These are phyloP conservation scores for Saturnia japonica DNA, from an alignment of 2,888 invertebrate species.

Conservation along the genomic window DNA sequence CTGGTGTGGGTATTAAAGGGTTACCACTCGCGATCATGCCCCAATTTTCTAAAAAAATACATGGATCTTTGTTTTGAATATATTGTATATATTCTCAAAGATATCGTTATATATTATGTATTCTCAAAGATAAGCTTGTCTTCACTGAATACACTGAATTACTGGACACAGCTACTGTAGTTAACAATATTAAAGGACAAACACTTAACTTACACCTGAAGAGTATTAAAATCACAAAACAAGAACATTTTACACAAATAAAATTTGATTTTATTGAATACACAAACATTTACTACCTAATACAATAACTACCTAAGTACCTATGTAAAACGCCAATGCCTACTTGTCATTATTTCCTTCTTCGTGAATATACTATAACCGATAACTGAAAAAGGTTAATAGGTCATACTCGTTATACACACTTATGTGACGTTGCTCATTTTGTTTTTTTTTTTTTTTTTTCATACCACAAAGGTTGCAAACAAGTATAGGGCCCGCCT, in stretches of 20 bases:
- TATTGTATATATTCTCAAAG: not conserved
- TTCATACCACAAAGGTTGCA: no score
- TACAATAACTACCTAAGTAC: no score
- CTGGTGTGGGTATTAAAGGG: conserved; percentile 54
- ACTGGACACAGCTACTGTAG: not conserved
- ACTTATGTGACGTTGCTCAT: not conserved
- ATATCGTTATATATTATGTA: no score
- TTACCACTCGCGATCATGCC: conserved; percentile 42
- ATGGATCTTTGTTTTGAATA: not conserved
- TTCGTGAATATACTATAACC: not conserved
- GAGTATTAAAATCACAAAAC: not conserved
- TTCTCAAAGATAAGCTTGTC: not conserved
- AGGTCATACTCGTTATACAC: not conserved
- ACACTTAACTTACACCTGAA: no score
- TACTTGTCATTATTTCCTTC: no score
- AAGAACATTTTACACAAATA: no score
- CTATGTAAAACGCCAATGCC: no score
- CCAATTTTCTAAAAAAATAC: conserved; percentile 4
- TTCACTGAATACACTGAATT: not conserved
- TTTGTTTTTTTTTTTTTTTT: no score
- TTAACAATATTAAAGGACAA: no score
- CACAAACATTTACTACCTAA: no score
- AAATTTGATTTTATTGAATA: no score
- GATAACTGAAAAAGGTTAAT: not conserved
- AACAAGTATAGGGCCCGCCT: no score